phyloP scores from a whole-genome alignment of 2,888 invertebrate species.

The Catocala nupta region DNA sequence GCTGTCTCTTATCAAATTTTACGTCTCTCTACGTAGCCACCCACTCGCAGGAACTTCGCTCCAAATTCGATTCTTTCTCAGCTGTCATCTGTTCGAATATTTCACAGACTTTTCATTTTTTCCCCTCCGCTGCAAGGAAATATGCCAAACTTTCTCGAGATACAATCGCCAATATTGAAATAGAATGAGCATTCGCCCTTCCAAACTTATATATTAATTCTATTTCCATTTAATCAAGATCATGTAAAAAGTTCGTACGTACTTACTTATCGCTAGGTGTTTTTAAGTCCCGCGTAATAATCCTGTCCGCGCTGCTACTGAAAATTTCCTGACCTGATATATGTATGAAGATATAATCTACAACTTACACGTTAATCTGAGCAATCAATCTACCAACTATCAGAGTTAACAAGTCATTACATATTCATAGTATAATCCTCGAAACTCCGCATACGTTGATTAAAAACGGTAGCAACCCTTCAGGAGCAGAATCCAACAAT shows the following conservation, averaged over 20 bases:
- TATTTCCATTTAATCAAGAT: constrained; percentile 26
- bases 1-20: constrained; percentile 51
- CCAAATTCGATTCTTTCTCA: constrained; percentile 73
- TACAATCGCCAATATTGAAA: constrained; percentile 63
- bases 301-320: no score
- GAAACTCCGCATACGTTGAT: constrained; percentile 34
- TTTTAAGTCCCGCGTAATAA: no score
- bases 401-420: constrained; percentile 17
- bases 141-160: constrained; percentile 65
- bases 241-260: no score
- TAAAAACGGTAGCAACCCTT: constrained; percentile 50
- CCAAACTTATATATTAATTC: constrained; percentile 43
- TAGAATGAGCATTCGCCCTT: constrained; percentile 40
- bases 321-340: no score
- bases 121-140: constrained; percentile 60
- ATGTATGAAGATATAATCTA: constrained; percentile 1
- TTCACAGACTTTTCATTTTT: constrained; percentile 41
- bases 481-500: constrained; percentile 48
- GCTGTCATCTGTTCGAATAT: constrained; percentile 73
- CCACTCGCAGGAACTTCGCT: constrained; percentile 39
- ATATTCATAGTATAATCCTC: constrained; percentile 32
- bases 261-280: no score
- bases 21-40: constrained; percentile 41
- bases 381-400: constrained; percentile 6
- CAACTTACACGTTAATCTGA: neutral